Base-by-base conservation (phyloP, 64 coral and sea anemone genomes). In the Platygyra sinensis region DNA sequence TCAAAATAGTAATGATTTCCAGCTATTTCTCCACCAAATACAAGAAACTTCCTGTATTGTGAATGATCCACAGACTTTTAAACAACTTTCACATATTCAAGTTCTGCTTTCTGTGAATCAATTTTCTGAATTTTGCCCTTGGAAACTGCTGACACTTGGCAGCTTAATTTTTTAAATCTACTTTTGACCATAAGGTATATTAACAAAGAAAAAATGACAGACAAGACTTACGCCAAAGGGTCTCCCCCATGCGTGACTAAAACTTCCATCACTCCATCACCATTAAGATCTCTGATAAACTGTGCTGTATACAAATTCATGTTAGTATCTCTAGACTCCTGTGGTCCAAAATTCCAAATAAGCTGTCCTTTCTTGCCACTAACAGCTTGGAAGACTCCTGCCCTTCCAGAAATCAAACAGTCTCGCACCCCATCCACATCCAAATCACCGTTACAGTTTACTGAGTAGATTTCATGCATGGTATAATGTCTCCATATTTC, bases 221-320 rank as follows among this genome's bases (percentile, higher is more conserved):
- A n/a, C 4, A 36, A 25, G 29, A 93, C 96, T 82, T 91, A 98
- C 96, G 94, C 94, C 55, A 95, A 72, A 76, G 96, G 96, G 91
- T 98, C 96, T 33, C 96, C 96, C n/a, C 96, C 96, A 93, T 98
- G 96, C 19, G 94, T 88, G 15, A 89, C 94, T 29, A 98, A 74
- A 27, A 98, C 71, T 59, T 98, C 96, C 54, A 90, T 90, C 18
- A 89, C 78, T 33, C 96, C 96, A 95, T 98, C 96, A 10, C 94
- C 94, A 80, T 98, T 79, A 73, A 98, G 63, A 75, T 98, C 96
- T 74, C 90, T 77, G 14, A 98, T 88, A 87, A 95, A 98, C 88
- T 98, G 96, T 42, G 94, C 94, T 30, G 96, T 98, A 29, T 98
- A 98, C 72, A 98, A 49, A 62, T 95, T 95, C 96, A 98, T 98